Conservation (phyloP, 1,140 invertebrate genomes). For the Thalassaphorura encarpata region DNA sequence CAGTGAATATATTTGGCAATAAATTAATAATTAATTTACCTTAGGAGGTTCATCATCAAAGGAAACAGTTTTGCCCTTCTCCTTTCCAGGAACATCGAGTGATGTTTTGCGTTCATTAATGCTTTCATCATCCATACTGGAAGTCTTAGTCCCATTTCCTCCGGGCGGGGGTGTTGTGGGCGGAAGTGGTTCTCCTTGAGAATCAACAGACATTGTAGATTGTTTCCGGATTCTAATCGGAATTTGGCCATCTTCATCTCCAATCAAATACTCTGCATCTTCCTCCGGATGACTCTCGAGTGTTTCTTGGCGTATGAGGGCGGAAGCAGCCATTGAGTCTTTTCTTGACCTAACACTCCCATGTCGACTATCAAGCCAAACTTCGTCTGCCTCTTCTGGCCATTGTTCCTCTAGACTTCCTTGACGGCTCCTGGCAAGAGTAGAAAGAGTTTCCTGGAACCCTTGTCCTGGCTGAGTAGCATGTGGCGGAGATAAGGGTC, state of each 20-base stretch:
- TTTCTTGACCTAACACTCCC: constrained; percentile 7
- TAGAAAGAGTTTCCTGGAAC: neutral
- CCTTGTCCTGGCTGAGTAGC: neutral
- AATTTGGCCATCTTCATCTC: constrained; percentile 9
- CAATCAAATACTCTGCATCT: constrained; percentile 21
- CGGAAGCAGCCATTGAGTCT: neutral
- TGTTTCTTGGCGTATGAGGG: constrained; percentile 13
- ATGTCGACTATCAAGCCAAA: neutral
- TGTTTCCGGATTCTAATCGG: neutral
- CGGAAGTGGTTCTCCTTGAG: constrained; percentile 10
- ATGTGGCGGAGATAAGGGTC: neutral
- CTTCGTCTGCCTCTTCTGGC: neutral
- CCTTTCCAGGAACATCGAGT: constrained; percentile 27
- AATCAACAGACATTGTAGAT: neutral
- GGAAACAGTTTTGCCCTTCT: constrained; percentile 39
- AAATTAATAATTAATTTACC: constrained; percentile 34
- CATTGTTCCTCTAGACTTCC: neutral
- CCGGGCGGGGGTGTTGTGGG: constrained; percentile 8
- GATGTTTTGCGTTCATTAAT: constrained; percentile 22
- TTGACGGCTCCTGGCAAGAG: neutral
- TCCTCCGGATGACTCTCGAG: constrained; percentile 10
- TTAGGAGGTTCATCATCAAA: constrained; percentile 46
- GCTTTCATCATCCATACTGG: constrained; percentile 4
- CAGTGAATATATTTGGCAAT: constrained; percentile 46
- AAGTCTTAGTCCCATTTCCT: constrained; percentile 5